Evolutionary conservation across 37 sponge, comb jelly and placozoan species (phyloP), one percentile per base, ranked within the genome.

Genomic region (Beroe forskalii): DNA sequence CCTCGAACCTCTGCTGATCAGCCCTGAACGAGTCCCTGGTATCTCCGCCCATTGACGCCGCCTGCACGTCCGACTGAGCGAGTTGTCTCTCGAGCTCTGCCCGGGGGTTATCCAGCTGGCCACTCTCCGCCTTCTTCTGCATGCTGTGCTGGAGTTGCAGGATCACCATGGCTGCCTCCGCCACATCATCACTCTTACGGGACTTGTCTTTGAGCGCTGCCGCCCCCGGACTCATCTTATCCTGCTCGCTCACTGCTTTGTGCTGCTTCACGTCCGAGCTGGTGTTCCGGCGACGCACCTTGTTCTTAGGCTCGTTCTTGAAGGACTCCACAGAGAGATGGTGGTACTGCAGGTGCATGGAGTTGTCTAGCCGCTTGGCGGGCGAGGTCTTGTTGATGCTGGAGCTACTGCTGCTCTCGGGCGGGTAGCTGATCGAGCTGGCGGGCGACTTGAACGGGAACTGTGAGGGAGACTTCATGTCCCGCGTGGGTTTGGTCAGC

Each of bases 321-420:
- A 80, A 80, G 55, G 86, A 80, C 31, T 80, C 86, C 43, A 80
- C 28, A 14, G 86, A 80, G 86, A 80, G 86, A 43, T 80, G 86
- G 55, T 80, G 86, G 48, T 80, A 80, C 42, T 80, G 86, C 2
- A 80, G 86, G 27, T 80, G 86, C 8, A 80, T 32, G 27, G 86
- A 80, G 48, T 23, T 23, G 20, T 80, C 86, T 0, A 37, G 55
- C 22, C 86, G 12, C 86, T 80, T 80, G 40, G 86, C 86, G 14
- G 86, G 86, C 2, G 86, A 80, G 1, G 86, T 80, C 40, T 44
- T 41, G 72, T 69, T 69, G 12, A 48, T 48, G 55, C 12, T 48
- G 55, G 55, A 48, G 4, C 30, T 27, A 64, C 66, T 64, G 31
- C 24, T 32, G 19, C 86, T 43, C 28, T 43, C 86, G 6, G 19